These are phyloP conservation scores for Cryptotis parvus DNA, from an alignment of 2,113 vertebrate genomes.

Conservation along the genomic window DNA sequence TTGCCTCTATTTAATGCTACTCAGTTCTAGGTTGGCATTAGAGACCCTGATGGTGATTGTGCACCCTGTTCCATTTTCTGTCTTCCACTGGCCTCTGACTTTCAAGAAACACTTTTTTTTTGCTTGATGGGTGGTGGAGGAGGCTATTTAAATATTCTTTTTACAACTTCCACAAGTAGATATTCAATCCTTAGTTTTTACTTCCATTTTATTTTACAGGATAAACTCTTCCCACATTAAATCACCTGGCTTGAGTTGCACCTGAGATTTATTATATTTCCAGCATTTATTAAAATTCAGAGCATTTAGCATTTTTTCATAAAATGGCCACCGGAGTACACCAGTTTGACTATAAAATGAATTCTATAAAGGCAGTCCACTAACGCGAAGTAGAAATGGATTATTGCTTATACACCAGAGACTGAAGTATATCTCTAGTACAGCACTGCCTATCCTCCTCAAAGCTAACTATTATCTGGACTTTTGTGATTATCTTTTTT, in stretches of 20 bases:
- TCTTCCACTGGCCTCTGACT: no score
- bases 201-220: constrained; percentile 27
- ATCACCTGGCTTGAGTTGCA: background rate
- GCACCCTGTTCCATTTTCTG: no score
- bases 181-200: constrained; percentile 25
- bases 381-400: background rate
- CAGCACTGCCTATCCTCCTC: no score
- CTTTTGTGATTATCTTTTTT: background rate
- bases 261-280: background rate
- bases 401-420: background rate
- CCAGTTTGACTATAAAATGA: background rate
- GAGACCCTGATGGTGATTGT: no score
- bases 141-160: constrained; percentile 30
- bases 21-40: no score
- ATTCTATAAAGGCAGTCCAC: background rate
- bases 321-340: background rate
- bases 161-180: background rate
- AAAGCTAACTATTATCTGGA: background rate
- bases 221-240: background rate
- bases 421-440: background rate
- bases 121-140: no score
- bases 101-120: no score
- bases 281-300: background rate
- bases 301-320: constrained; percentile 42
- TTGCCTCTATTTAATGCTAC: no score